Conservation (phyloP, 2,888 invertebrate species). For the Aromia moschata region DNA sequence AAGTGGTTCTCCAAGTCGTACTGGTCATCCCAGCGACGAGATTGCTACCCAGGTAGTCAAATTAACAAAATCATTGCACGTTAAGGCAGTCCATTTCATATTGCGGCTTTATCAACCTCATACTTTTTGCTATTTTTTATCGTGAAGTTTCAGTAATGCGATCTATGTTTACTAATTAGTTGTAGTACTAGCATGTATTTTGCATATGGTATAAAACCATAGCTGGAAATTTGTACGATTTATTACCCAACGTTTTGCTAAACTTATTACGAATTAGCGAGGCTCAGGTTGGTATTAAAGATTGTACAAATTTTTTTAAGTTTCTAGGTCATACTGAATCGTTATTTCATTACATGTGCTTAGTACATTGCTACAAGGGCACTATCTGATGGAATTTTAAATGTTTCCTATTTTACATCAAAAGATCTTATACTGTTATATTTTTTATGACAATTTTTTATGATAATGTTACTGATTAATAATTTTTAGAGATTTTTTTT, state of each 20-base stretch:
- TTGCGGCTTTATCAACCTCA: conserved; percentile 16
- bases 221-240: conserved; percentile 2
- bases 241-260: neutral
- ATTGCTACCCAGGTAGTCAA: conserved; percentile 67
- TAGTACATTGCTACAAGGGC: conserved; percentile 4
- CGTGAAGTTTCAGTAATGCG: neutral
- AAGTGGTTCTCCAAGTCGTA: conserved; percentile 68
- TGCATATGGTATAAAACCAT: conserved; percentile 14
- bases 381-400: conserved; percentile 13
- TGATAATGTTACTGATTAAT: no score
- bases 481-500: no score
- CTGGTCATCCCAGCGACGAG: conserved; percentile 65
- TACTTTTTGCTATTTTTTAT: conserved; percentile 15
- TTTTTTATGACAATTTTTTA: no score
- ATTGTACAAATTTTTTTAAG: conserved; percentile 8
- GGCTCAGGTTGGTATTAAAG: neutral
- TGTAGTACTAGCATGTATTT: conserved; percentile 14
- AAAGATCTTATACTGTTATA: no score
- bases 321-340: conserved; percentile 4
- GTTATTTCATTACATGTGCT: neutral
- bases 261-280: no score
- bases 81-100: conserved; percentile 23
- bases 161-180: conserved; percentile 18
- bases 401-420: no score
- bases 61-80: conserved; percentile 41